A percentile compares a stretch with the other conserved stretches of the same genome.
Conservation (phyloP, 1,140 invertebrate species). For the Drosophila setifemur region DNA sequence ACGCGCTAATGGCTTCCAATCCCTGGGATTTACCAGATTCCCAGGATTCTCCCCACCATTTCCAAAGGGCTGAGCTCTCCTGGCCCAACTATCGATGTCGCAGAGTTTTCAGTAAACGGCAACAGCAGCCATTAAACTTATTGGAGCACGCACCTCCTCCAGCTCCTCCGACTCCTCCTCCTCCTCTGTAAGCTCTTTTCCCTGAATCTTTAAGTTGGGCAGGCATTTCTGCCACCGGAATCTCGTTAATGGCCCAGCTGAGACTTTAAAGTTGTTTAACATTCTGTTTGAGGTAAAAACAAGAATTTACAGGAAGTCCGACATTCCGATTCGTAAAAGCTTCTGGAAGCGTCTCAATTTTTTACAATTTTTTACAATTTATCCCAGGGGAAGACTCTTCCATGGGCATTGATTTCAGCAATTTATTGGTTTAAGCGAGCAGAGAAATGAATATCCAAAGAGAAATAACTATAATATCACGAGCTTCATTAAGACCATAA, state of each 20-base stretch:
- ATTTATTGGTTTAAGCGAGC: background rate
- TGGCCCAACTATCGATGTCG: slow-evolving; percentile 41
- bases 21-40: background rate
- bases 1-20: slow-evolving; percentile 35
- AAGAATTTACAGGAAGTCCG: background rate
- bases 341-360: slow-evolving; percentile 6
- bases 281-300: slow-evolving; percentile 2
- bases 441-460: background rate
- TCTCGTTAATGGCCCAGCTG: background rate
- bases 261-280: slow-evolving; percentile 10
- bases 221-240: background rate
- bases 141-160: slow-evolving; percentile 10
- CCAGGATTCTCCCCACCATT: background rate
- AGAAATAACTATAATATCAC: too few relatives aligned
- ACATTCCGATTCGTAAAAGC: slow-evolving; percentile 6
- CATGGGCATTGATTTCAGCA: too few relatives aligned
- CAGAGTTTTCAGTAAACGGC: slow-evolving; percentile 38
- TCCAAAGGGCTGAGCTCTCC: slow-evolving; percentile 3
- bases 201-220: slow-evolving; percentile 12
- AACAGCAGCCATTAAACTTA: slow-evolving; percentile 66
- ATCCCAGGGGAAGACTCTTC: background rate
- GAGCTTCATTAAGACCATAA: background rate
- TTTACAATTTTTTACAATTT: slow-evolving; percentile 6
- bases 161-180: background rate
- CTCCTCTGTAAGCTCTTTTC: background rate